Base-by-base conservation (phyloP, 2,113 vertebrate species). In the Embiotoca jacksoni region DNA sequence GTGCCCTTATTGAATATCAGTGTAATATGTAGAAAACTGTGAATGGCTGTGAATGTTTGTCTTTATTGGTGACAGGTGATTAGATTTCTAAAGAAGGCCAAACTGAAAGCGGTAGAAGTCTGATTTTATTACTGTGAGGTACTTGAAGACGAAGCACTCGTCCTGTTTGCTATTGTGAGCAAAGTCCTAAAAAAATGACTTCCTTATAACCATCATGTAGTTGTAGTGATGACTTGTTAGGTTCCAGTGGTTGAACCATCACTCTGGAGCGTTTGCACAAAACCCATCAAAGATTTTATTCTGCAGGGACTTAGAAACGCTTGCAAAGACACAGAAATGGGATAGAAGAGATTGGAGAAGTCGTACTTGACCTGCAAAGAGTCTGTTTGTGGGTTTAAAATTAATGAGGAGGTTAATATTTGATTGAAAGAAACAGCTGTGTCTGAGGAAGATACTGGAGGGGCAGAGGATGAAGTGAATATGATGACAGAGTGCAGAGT, bases 341-440 rank as follows among this genome's bases (percentile, higher is more conserved):
- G 0, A 57, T 5, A 2, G 9, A 9, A 16, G 8, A 65, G 50
- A 49, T 39, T 30, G 54, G 0, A 6, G 69, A 85, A 78, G 49
- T 56, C 72, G 54, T 49, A 23, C 62, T 68, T 83, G 62, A 89
- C 81, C 69, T 80, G 39, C 52, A 86, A 63, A 62, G 30, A 81
- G 36, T 55, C 64, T 5, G 31, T 57, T 65, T 84, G 41, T 16
- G 50, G 5, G 31, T 92, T 15, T 90, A 93, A 90, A 53, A 88
- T 86, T 9, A 32, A 88, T 86, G 86, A 83, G 30, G 31, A 36
- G 31, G 37, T 89, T 76, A 89, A 92, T 92, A 91, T 93, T 91
- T 92, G 37, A 93, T 89, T 55, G 63, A 13, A 39, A 41, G 73
- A 75, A 78, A 44, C 61, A 80, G 52, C 32, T 47, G 64, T 55